Base-by-base conservation (phyloP, 2,888 invertebrate species). In the Pammene fasciana region DNA sequence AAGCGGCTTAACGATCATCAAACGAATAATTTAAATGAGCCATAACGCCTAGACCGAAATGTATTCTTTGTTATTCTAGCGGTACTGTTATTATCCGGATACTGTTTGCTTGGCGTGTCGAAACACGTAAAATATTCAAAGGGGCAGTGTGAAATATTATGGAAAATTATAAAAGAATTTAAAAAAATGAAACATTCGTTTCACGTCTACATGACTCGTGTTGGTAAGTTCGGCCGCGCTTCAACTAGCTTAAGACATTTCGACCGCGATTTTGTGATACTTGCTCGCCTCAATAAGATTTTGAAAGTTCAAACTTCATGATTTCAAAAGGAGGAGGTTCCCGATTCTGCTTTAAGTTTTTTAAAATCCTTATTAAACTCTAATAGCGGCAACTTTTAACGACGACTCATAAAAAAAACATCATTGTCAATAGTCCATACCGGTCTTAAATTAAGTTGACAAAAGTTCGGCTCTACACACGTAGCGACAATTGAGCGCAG, bases 1-100 rank as follows among this genome's bases (percentile, higher is more conserved):
- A 48, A 48, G 65, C 65, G 65, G 65, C 65, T 65, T 70, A 65
- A 70, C 54, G 65, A 65, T 65, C 59, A 65, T 70, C 68, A 65
- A 70, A 65, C 65, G 68, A 70, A 65, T 65, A 70, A 65, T 70
- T 70, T 65, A 65, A 70, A 70, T 65, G 70, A 60, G 64, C 57
- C 68, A 46, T 68, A 38, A 59, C 60, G 65, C 65, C 68, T 65
- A 65, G 60, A 70, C 68, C 54, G 52, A 65, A 70, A 64, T 68
- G 64, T 68, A 65, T 65, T 68, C 57, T 45, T 52, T 65, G 60
- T 70, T 65, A 65, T 70, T 70, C 54, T 34, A 41, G 10, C 46
- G 54, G 68, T 59, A 59, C 57, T 18, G n/a, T 62, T 62, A 41
- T 62, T 50, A 26, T 62, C 5, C 41, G 11, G 52, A 52, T 11